Percentiles rank a stretch among this genome's conserved stretches.
Evolutionary conservation across 2,113 vertebrate genomes (phyloP).

Genomic region (Tricholaema leucomelas): DNA sequence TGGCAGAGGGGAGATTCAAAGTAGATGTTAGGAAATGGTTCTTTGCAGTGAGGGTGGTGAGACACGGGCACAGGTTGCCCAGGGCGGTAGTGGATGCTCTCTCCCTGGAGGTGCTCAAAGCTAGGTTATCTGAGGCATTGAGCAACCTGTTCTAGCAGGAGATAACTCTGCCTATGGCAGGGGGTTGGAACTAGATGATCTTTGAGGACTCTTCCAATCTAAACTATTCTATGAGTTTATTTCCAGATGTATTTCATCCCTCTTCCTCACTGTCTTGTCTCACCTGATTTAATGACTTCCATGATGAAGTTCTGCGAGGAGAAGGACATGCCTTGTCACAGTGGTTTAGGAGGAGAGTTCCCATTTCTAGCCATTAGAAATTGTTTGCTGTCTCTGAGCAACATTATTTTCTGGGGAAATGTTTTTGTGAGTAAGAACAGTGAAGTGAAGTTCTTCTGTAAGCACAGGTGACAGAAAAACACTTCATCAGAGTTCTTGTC

Average conservation of each 20-base stretch:
- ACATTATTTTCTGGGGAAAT: not conserved
- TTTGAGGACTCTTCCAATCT: too few relatives aligned
- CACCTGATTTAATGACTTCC: not conserved
- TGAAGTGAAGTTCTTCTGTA: not conserved
- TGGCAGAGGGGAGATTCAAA: too few relatives aligned
- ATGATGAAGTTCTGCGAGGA: not conserved
- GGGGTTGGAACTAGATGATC: too few relatives aligned
- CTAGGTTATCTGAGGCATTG: too few relatives aligned
- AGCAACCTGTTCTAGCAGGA: too few relatives aligned
- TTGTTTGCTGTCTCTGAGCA: not conserved
- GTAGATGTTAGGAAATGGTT: too few relatives aligned
- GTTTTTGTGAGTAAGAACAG: not conserved
- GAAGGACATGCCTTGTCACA: not conserved
- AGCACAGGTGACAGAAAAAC: not conserved
- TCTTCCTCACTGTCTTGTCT: not conserved
- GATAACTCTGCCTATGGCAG: too few relatives aligned
- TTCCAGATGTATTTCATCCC: not conserved
- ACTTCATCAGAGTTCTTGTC: not conserved
- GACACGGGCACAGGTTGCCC: too few relatives aligned
- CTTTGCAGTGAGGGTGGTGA: too few relatives aligned
- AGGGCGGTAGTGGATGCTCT: too few relatives aligned
- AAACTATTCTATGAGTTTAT: not conserved
- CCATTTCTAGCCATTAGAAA: not conserved
- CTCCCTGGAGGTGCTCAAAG: too few relatives aligned
- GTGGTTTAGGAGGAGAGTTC: not conserved